Conservation (phyloP, 2,797 vertebrate genomes). For the Takifugu rubripes region DNA sequence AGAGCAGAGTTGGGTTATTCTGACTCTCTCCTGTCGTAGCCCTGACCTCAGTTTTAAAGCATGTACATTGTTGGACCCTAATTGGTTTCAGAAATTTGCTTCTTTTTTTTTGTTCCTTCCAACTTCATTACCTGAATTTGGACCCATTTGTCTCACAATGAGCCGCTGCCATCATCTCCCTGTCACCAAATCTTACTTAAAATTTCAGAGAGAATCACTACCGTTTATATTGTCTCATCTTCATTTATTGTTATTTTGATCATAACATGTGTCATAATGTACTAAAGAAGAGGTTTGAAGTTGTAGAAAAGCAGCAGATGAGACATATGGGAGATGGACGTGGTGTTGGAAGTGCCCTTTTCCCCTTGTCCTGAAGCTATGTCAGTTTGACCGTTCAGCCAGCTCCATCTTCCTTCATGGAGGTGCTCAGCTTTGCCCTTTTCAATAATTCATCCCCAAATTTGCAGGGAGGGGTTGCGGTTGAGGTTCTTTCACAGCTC, state of each 20-base stretch:
- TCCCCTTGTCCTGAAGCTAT: conserved; percentile 43
- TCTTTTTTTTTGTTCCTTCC: neutral
- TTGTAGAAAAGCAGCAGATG: no score
- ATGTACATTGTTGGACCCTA: neutral
- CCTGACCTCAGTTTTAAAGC: neutral
- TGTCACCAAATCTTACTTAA: no score
- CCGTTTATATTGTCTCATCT: no score
- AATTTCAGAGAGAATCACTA: no score
- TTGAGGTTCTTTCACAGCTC: conserved; percentile 50
- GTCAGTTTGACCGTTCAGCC: conserved; percentile 57
- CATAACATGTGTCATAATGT: no score
- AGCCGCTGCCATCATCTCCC: neutral
- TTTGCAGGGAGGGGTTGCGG: conserved; percentile 57
- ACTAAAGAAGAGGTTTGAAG: no score
- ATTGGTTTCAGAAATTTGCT: neutral
- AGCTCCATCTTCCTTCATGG: conserved; percentile 56
- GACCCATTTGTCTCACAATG: neutral
- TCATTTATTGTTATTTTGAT: no score
- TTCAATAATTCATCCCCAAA: conserved; percentile 74
- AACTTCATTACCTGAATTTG: neutral
- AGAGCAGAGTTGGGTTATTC: neutral
- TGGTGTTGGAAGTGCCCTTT: conserved; percentile 40
- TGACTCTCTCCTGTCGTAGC: neutral
- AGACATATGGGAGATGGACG: no score
- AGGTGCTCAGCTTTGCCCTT: conserved; percentile 68